These are phyloP conservation scores for Anguilla obscura DNA, from an alignment of 2,797 vertebrate genomes.

Conservation along the genomic window DNA sequence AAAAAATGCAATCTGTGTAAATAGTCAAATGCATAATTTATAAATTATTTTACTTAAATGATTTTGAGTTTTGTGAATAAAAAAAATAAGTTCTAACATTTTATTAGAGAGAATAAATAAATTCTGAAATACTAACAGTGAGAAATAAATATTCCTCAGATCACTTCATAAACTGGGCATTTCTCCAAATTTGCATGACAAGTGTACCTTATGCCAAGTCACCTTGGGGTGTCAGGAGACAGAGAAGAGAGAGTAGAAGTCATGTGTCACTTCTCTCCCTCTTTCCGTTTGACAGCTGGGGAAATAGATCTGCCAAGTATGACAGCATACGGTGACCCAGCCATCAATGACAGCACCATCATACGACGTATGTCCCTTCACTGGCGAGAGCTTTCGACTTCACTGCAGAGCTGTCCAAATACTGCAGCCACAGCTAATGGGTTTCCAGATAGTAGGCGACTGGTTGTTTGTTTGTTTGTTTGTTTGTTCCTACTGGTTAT, in stretches of 20 bases:
- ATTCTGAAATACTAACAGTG: background rate
- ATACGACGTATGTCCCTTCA: background rate
- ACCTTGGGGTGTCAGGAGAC: conserved; percentile 43
- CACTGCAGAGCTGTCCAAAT: conserved; percentile 34
- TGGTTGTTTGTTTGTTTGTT: background rate
- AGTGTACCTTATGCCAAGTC: conserved; percentile 39
- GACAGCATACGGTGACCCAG: conserved; percentile 74
- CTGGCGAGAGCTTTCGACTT: background rate
- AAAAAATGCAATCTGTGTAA: background rate
- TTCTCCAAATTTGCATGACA: conserved; percentile 40
- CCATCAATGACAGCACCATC: conserved; percentile 38
- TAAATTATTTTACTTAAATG: background rate
- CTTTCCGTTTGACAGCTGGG: conserved; percentile 85
- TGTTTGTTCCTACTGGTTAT: background rate
- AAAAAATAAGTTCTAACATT: background rate
- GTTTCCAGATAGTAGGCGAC: conserved; percentile 9
- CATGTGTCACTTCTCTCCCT: conserved; percentile 62
- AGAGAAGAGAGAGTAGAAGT: conserved; percentile 52
- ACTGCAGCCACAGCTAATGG: conserved; percentile 32
- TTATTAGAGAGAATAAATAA: background rate
- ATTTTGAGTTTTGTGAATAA: background rate
- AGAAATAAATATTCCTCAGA: background rate
- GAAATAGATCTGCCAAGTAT: conserved; percentile 87
- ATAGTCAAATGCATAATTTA: background rate
- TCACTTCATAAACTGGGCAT: conserved; percentile 16